Evolutionary conservation across 2,888 invertebrate species (phyloP).

Genomic region (Strigamia transsilvanica): DNA sequence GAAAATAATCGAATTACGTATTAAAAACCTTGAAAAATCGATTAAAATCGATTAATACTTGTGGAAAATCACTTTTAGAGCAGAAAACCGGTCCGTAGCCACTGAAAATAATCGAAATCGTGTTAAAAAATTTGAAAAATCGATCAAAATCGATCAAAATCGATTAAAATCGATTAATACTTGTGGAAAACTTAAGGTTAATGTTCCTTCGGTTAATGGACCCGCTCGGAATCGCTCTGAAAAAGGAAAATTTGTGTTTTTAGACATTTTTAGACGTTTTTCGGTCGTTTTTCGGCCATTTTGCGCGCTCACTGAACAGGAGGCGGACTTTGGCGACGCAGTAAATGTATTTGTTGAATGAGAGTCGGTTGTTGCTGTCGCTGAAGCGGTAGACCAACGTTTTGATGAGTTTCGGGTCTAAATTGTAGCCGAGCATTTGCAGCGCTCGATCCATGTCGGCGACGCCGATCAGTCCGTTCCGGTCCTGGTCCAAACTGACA

Average conservation of each 20-base stretch:
- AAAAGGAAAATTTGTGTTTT: neutral
- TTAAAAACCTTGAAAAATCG: too few relatives aligned
- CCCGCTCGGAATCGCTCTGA: slow-evolving; percentile 1
- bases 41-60: too few relatives aligned
- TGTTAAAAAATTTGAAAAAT: neutral
- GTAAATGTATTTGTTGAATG: slow-evolving; percentile 48
- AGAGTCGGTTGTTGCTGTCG: neutral
- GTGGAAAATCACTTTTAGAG: neutral
- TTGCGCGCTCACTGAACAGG: slow-evolving; percentile 1
- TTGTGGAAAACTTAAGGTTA: neutral
- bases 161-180: neutral
- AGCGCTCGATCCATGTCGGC: neutral
- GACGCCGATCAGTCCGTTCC: neutral
- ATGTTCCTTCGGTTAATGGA: neutral
- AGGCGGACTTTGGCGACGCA: slow-evolving; percentile 31
- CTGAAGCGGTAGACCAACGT: neutral
- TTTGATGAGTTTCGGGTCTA: slow-evolving; percentile 22
- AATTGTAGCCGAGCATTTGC: slow-evolving; percentile 20
- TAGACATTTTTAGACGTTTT: neutral
- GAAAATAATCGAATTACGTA: too few relatives aligned
- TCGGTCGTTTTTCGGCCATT: neutral
- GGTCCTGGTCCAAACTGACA: neutral
- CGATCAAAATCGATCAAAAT: neutral
- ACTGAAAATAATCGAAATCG: neutral
- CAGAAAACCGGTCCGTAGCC: neutral